These are phyloP conservation scores for Cryptophagus acutangulus DNA, from an alignment of 2,888 invertebrate species.

Conservation along the genomic window DNA sequence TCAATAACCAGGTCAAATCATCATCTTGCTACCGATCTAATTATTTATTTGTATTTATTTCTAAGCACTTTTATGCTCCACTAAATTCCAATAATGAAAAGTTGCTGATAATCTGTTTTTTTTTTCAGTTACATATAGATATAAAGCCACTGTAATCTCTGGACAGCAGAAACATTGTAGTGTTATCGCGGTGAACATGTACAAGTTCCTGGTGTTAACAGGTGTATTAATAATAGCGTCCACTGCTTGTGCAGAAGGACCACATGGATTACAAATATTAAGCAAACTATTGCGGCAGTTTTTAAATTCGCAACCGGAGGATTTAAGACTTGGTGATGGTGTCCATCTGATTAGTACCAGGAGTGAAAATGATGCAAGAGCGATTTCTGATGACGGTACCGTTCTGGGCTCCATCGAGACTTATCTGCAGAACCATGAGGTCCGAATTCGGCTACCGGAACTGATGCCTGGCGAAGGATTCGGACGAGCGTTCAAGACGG, in stretches of 20 bases:
- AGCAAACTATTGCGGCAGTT: slow-evolving; percentile 50
- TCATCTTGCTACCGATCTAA: slow-evolving; percentile 31
- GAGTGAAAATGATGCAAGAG: slow-evolving; percentile 50
- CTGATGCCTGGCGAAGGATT: slow-evolving; percentile 61
- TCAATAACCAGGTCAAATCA: slow-evolving; percentile 36
- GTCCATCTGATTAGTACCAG: slow-evolving; percentile 58
- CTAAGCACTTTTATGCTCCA: slow-evolving; percentile 45
- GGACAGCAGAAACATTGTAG: slow-evolving; percentile 29
- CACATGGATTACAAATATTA: slow-evolving; percentile 38
- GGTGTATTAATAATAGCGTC: slow-evolving; percentile 16
- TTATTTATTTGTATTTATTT: slow-evolving; percentile 38
- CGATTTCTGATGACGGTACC: slow-evolving; percentile 51
- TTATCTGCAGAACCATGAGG: slow-evolving; percentile 67
- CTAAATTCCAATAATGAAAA: slow-evolving; percentile 43
- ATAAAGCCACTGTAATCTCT: slow-evolving; percentile 6
- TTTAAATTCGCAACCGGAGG: slow-evolving; percentile 51
- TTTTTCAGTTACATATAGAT: slow-evolving; percentile 4
- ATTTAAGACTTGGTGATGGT: slow-evolving; percentile 58
- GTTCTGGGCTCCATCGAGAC: slow-evolving; percentile 57
- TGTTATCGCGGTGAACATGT: slow-evolving; percentile 33
- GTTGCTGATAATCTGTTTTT: slow-evolving; percentile 20
- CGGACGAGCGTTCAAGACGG: slow-evolving; percentile 52
- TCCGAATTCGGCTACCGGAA: slow-evolving; percentile 66
- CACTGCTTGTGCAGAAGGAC: slow-evolving; percentile 26
- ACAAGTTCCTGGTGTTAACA: slow-evolving; percentile 35